Base-by-base conservation (phyloP, 2,113 vertebrate genomes). In the Notarius lentiginosus region DNA sequence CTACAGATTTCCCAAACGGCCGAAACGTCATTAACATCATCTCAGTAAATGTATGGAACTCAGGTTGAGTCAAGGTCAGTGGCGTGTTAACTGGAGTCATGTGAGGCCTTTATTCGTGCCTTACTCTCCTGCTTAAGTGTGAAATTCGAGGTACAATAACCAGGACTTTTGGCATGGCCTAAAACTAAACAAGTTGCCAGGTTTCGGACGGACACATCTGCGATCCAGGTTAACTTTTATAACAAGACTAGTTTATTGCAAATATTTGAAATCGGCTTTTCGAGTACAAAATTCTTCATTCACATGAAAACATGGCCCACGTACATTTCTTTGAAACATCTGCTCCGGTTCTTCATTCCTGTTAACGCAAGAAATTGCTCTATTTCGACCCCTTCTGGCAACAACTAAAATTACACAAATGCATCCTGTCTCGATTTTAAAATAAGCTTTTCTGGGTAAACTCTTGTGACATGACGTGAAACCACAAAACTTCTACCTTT, bases 341-440 rank as follows among this genome's bases (percentile, higher is more conserved):
- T 60, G 79, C 9, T 55, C 4, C 12, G 5, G 30, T 2, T 61
- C 27, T 27, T 60, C 0, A 7, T 60, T 22, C 17, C 17, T 80
- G 4, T 20, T 60, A 2, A 80, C 24, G 14, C 1, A 1, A 65
- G 9, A 27, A 27, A 65, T 47, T 53, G 34, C 83, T 82, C 70
- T 11, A 83, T 30, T 34, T 20, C 60, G 80, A 84, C 89, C 89
- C 86, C 89, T 90, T 80, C 27, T 88, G 89, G 84, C 65, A 30
- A 30, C 7, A 49, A 70, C 14, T n/a, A 56, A 22, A 86, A 72
- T 15, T 0, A 47, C 18, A 24, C 47, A 53, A 34, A 11, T 18
- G 17, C 51, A 58, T 30, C 68, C 30, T 61, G 70, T 70, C 47
- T 63, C 20, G 65, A 75, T 75, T 70, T 86, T 86, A 9, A 47